Conservation (phyloP, 2,888 invertebrate genomes). For the Bellardia pandia region DNA sequence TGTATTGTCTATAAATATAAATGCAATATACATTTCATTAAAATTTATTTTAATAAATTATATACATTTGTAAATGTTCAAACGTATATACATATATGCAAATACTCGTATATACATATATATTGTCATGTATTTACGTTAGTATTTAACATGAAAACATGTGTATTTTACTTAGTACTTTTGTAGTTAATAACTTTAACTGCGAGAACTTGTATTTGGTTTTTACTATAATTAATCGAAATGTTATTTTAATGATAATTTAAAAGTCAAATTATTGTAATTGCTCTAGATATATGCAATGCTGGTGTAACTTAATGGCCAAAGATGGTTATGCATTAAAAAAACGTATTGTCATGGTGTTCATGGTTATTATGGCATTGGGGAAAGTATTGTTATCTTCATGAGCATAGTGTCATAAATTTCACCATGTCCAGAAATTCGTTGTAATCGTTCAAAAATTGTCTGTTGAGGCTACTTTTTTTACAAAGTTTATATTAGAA, state of each 20-base stretch:
- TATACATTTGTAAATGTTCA: not conserved
- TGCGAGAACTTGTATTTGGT: conserved; percentile 9
- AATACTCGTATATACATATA: not conserved
- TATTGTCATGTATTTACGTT: not conserved
- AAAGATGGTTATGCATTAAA: too few species aligned
- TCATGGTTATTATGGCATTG: too few species aligned
- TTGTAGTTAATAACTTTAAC: conserved; percentile 4
- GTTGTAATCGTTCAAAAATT: too few species aligned
- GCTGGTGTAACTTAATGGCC: too few species aligned
- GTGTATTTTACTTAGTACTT: not conserved
- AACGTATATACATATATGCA: not conserved
- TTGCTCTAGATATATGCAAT: not conserved
- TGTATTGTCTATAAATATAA: conserved; percentile 50
- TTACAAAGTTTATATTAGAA: too few species aligned
- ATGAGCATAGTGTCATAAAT: too few species aligned
- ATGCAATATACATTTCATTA: conserved; percentile 47
- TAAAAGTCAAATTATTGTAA: conserved; percentile 4
- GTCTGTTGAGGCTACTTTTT: too few species aligned
- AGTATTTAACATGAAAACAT: not conserved
- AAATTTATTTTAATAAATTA: conserved; percentile 37
- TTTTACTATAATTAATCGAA: conserved; percentile 44
- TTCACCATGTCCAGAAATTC: too few species aligned
- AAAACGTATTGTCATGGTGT: too few species aligned
- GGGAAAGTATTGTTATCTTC: too few species aligned
- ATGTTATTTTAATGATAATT: conserved; percentile 43